Evolutionary conservation across 2,797 vertebrate species (phyloP).

Genomic region (Novumbra hubbsi): DNA sequence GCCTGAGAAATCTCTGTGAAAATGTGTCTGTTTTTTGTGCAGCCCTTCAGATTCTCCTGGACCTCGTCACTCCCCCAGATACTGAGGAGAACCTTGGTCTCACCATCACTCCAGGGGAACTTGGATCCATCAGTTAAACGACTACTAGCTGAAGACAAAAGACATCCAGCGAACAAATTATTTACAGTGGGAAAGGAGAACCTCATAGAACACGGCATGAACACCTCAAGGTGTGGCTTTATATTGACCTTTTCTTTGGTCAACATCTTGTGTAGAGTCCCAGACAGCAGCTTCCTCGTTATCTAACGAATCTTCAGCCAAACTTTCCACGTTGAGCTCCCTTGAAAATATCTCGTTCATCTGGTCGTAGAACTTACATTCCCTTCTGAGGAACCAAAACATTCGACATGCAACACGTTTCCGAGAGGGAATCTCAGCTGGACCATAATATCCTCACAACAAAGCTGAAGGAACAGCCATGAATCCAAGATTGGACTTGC

Average conservation of each 20-base stretch:
- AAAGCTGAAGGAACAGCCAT: neutral
- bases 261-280: slow-evolving; percentile 30
- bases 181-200: neutral
- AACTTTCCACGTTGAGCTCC: slow-evolving; percentile 50
- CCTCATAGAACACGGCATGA: neutral
- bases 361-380: slow-evolving; percentile 70
- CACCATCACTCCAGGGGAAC: slow-evolving; percentile 64
- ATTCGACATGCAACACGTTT: neutral
- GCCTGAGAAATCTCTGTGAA: slow-evolving; percentile 67
- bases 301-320: slow-evolving; percentile 21
- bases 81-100: slow-evolving; percentile 66
- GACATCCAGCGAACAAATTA: neutral
- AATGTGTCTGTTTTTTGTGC: slow-evolving; percentile 70
- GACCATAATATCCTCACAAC: neutral
- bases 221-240: neutral
- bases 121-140: slow-evolving; percentile 58
- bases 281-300: slow-evolving; percentile 49
- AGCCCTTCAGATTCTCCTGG: slow-evolving; percentile 66
- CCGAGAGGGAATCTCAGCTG: neutral
- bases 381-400: slow-evolving; percentile 46
- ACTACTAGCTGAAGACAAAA: slow-evolving; percentile 35
- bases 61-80: slow-evolving; percentile 70
- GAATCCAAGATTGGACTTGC: neutral
- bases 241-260: slow-evolving; percentile 55
- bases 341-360: slow-evolving; percentile 70